Evolutionary conservation across 2,797 vertebrate species (phyloP), one percentile per base, ranked within the genome.

Genomic region (Harpagifer antarcticus): DNA sequence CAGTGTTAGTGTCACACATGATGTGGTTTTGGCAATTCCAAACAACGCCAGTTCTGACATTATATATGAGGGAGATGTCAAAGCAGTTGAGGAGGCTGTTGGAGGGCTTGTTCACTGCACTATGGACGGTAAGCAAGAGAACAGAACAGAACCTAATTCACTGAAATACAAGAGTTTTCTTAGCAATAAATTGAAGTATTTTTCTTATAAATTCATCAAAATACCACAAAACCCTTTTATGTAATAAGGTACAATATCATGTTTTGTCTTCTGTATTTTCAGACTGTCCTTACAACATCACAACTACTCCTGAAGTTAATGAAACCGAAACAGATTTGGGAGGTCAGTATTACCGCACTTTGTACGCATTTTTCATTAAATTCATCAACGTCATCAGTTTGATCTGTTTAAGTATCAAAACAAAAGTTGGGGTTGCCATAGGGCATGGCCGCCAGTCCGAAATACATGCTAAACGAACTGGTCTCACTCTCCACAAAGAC

Each of bases 1-100:
- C 75, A 89, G 87, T 9, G 17, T 89, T 9, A 53, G 9, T 3
- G 81, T 89, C 9, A 1, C 11, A 23, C 81, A 89, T 65, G 17
- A 87, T 2, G 81, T 89, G 48, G 19, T 83, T 40, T 43, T 89
- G 68, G 11, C 1, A 10, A 15, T 87, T 42, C 11, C 49, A 23
- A 89, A 89, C 45, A 27, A 58, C 2, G 23, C 0, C 5, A 5
- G 1, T 2, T 13, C 2, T 15, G 3, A 12, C 0, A 0, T 0
- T 0, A 0, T 14, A 14, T 88, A 85, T 61, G 0, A 9, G 0
- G 0, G 0, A 0, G 6, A 23, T 8, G 0, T 74, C 1, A 0
- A 0, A 1, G 14, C 1, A 0, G 20, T 85, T 52, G 0, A 0
- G 5, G 0, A 2, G 0, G 61, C 73, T 14, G 5, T 44, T 9